A percentile compares a stretch with the other conserved stretches of the same genome.
phyloP scores from a whole-genome alignment of 2,797 vertebrate species.

The Danio jaintianensis region DNA sequence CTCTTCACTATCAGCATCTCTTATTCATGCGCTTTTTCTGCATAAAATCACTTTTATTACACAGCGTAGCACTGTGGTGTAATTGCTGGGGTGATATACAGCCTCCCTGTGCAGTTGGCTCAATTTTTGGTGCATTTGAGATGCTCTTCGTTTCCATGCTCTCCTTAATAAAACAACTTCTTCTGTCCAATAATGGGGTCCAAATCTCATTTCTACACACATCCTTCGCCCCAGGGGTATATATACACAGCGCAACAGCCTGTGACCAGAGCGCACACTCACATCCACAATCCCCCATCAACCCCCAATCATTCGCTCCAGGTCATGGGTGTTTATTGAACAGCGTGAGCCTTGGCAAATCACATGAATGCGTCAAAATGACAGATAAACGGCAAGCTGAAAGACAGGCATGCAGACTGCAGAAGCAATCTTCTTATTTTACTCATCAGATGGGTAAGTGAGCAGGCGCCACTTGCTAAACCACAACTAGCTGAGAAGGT shows the following conservation, averaged over 20 bases:
- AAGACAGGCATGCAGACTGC: slow-evolving; percentile 54
- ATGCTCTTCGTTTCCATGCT: slow-evolving; percentile 52
- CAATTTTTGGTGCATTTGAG: slow-evolving; percentile 61
- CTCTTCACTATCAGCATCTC: slow-evolving; percentile 51
- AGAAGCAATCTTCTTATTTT: slow-evolving; percentile 65
- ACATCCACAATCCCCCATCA: slow-evolving; percentile 32
- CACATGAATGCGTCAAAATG: slow-evolving; percentile 60
- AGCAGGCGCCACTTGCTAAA: slow-evolving; percentile 26
- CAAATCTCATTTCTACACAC: slow-evolving; percentile 61
- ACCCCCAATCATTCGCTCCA: slow-evolving; percentile 6
- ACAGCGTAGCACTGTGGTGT: slow-evolving; percentile 34
- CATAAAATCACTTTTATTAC: slow-evolving; percentile 71
- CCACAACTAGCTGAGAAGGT: slow-evolving; percentile 36
- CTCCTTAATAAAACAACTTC: slow-evolving; percentile 69
- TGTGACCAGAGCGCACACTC: slow-evolving; percentile 48
- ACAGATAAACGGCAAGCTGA: slow-evolving; percentile 64
- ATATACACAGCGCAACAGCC: slow-evolving; percentile 33
- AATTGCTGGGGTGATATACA: slow-evolving; percentile 71
- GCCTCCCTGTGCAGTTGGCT: slow-evolving; percentile 35
- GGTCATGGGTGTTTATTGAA: slow-evolving; percentile 52
- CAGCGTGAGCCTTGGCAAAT: slow-evolving; percentile 68
- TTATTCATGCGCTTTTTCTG: slow-evolving; percentile 46
- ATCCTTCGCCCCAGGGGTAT: slow-evolving; percentile 51
- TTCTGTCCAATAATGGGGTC: slow-evolving; percentile 55
- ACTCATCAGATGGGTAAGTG: slow-evolving; percentile 37